Conservation (phyloP, 2,113 vertebrate species). For the Lonchura striata region DNA sequence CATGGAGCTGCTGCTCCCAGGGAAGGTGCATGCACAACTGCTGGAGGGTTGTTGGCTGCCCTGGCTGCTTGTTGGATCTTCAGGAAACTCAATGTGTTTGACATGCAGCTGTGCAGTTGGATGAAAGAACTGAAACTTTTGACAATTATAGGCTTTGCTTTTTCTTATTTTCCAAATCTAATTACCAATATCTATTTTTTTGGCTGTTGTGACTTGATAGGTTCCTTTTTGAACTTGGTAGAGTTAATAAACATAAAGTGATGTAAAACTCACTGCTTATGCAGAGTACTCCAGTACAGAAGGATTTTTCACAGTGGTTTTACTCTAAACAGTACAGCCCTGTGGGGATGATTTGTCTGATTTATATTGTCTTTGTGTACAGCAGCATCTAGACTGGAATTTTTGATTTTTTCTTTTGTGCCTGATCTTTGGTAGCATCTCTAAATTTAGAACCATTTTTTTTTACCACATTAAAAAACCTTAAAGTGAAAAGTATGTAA, state of each 20-base stretch:
- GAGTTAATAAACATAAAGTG: neutral
- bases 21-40: fast-evolving
- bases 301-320: neutral
- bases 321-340: no score
- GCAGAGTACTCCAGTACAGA: neutral
- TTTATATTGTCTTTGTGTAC: neutral
- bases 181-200: neutral
- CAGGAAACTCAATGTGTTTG: neutral
- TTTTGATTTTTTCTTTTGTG: neutral
- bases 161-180: neutral
- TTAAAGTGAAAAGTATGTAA: neutral
- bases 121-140: neutral
- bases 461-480: neutral
- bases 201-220: neutral
- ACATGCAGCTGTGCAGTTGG: fast-evolving
- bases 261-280: neutral
- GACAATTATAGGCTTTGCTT: fast-evolving
- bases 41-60: neutral
- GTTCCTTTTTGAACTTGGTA: neutral
- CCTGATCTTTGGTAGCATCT: neutral
- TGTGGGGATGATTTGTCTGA: neutral
- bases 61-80: neutral
- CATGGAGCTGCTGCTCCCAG: neutral
- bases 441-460: neutral
- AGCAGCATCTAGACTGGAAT: neutral